Evolutionary conservation across 92 coral and sea anemone genomes (phyloP).

Genomic region (Porites rus): DNA sequence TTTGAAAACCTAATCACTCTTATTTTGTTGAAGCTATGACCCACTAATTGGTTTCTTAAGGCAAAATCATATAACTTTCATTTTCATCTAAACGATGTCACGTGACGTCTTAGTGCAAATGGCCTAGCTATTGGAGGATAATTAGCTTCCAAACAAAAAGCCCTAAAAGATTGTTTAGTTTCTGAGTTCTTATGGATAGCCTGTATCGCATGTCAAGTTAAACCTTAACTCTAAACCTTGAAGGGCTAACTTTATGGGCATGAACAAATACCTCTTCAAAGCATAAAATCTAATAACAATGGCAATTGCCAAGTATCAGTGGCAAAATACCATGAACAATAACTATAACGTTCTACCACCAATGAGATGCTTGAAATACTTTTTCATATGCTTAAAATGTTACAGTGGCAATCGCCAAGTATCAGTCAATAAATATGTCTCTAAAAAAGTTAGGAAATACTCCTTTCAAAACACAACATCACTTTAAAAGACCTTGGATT

Average conservation of each 20-base stretch:
- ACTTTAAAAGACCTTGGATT: background rate
- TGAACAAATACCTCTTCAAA: background rate
- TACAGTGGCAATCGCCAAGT: slow-evolving; percentile 17
- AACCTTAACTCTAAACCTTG: slow-evolving; percentile 14
- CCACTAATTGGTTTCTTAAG: no score
- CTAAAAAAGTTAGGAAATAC: slow-evolving; percentile 7
- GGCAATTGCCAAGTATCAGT: background rate
- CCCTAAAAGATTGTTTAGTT: background rate
- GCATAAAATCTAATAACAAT: background rate
- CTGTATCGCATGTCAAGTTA: slow-evolving; percentile 19
- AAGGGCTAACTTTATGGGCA: slow-evolving; percentile 13
- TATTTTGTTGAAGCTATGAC: no score
- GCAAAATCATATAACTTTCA: no score
- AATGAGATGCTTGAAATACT: slow-evolving; percentile 9
- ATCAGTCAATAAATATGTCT: slow-evolving; percentile 15
- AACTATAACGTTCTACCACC: background rate
- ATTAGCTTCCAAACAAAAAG: slow-evolving; percentile 5
- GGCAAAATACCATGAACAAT: background rate
- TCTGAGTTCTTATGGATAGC: background rate
- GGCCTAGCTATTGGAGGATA: background rate
- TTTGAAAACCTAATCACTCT: no score
- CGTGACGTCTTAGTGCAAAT: no score
- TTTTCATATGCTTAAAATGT: slow-evolving; percentile 8
- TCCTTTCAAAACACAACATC: background rate
- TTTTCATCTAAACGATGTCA: no score